These are phyloP conservation scores for Mactra quadrangularis DNA, from an alignment of 1,140 invertebrate genomes.

Conservation along the genomic window DNA sequence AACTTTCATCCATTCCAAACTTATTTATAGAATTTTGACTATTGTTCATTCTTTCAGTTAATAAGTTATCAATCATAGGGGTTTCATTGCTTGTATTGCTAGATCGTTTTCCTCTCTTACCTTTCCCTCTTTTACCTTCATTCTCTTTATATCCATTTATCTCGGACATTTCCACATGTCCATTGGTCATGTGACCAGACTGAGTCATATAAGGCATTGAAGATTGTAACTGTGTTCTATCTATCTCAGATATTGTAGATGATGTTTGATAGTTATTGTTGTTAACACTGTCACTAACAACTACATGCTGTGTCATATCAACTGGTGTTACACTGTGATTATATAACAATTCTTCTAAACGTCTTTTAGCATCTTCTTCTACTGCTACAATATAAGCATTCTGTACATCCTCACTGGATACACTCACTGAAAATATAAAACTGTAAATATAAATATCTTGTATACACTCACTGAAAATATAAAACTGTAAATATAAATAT, in stretches of 20 bases:
- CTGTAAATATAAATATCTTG: too few relatives aligned
- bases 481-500: too few relatives aligned
- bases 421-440: slow-evolving; percentile 73
- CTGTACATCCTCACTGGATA: slow-evolving; percentile 92
- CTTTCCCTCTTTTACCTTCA: slow-evolving; percentile 58
- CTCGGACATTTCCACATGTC: slow-evolving; percentile 69
- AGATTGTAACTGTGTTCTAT: slow-evolving; percentile 56
- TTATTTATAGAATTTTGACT: slow-evolving; percentile 72
- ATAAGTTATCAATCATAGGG: slow-evolving; percentile 71
- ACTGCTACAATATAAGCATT: slow-evolving; percentile 99
- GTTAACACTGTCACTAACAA: neutral
- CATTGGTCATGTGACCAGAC: slow-evolving; percentile 63
- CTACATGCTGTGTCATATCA: slow-evolving; percentile 90
- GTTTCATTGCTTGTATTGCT: slow-evolving; percentile 65
- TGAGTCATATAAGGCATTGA: slow-evolving; percentile 74
- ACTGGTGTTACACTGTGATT: slow-evolving; percentile 96
- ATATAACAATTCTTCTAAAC: slow-evolving; percentile 94
- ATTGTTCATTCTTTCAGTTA: slow-evolving; percentile 54
- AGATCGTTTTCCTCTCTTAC: slow-evolving; percentile 7
- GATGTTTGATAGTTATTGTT: neutral
- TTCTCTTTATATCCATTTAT: slow-evolving; percentile 68
- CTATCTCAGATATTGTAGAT: slow-evolving; percentile 13
- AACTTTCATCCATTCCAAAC: slow-evolving; percentile 63
- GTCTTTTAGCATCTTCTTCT: slow-evolving; percentile 94
- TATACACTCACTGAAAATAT: too few relatives aligned